Percentiles rank a stretch among this genome's conserved stretches.
Conservation (phyloP, 2,888 invertebrate genomes). For the Neoascia interrupta region DNA sequence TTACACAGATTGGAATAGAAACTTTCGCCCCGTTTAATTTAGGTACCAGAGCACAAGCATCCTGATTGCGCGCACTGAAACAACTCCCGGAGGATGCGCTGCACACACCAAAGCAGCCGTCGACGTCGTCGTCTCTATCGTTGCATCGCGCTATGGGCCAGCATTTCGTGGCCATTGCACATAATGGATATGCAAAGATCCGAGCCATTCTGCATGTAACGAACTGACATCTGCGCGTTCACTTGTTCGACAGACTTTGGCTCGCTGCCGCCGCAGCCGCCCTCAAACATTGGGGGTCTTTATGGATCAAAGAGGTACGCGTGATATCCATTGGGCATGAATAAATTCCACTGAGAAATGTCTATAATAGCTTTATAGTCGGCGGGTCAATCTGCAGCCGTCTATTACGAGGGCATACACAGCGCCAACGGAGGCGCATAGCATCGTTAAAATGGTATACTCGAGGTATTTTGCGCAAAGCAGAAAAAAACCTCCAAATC, state of each 20-base stretch:
- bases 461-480: constrained; percentile 37
- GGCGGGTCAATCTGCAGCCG: constrained; percentile 65
- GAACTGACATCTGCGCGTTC: constrained; percentile 68
- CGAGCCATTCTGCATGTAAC: constrained; percentile 53
- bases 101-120: constrained; percentile 28
- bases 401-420: constrained; percentile 62
- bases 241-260: constrained; percentile 60
- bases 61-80: constrained; percentile 58
- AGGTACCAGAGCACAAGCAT: constrained; percentile 53
- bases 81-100: constrained; percentile 67
- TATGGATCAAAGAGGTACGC: constrained; percentile 79
- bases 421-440: constrained; percentile 61
- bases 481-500: constrained; percentile 28
- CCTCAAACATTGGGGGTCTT: constrained; percentile 75
- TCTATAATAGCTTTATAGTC: constrained; percentile 66
- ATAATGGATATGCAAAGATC: constrained; percentile 66
- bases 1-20: constrained; percentile 36
- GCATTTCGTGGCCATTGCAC: constrained; percentile 45
- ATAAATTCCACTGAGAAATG: constrained; percentile 66
- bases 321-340: constrained; percentile 79
- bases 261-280: constrained; percentile 32
- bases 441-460: constrained; percentile 63
- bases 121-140: constrained; percentile 27
- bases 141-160: constrained; percentile 39
- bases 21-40: constrained; percentile 68